Percentiles rank a stretch among this genome's conserved stretches.
Evolutionary conservation across 2,888 invertebrate species (phyloP).

Genomic region (Drosophila maculinotata): DNA sequence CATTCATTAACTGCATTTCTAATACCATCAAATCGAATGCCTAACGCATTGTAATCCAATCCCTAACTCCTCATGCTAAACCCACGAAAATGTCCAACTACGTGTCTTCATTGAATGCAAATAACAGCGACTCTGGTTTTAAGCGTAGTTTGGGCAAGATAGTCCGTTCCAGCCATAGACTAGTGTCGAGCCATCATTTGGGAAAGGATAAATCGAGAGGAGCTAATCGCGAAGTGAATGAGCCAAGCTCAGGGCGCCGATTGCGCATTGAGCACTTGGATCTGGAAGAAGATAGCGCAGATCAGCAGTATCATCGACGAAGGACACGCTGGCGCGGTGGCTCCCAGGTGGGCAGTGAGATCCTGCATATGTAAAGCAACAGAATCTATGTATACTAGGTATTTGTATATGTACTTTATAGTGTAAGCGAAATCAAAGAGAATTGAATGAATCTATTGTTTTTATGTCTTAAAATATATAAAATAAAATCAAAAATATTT

Average conservation of each 20-base stretch:
- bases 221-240: neutral
- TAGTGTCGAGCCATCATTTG: neutral
- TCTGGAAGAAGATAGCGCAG: conserved; percentile 44
- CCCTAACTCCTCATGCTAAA: conserved; percentile 41
- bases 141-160: conserved; percentile 32
- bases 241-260: conserved; percentile 10
- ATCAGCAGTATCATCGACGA: conserved; percentile 44
- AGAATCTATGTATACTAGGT: neutral
- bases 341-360: conserved; percentile 19
- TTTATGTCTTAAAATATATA: conserved; percentile 13
- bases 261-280: conserved; percentile 66
- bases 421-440: neutral
- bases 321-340: conserved; percentile 29
- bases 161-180: conserved; percentile 6
- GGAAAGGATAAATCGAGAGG: neutral
- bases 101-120: conserved; percentile 23
- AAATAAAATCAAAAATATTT: conserved; percentile 10
- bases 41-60: conserved; percentile 46
- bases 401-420: conserved; percentile 9
- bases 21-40: conserved; percentile 17
- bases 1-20: conserved; percentile 14
- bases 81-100: conserved; percentile 32
- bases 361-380: conserved; percentile 45
- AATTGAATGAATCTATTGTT: conserved; percentile 4
- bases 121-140: conserved; percentile 49